Conservation (phyloP, 2,113 vertebrate genomes). For the Cololabis saira region DNA sequence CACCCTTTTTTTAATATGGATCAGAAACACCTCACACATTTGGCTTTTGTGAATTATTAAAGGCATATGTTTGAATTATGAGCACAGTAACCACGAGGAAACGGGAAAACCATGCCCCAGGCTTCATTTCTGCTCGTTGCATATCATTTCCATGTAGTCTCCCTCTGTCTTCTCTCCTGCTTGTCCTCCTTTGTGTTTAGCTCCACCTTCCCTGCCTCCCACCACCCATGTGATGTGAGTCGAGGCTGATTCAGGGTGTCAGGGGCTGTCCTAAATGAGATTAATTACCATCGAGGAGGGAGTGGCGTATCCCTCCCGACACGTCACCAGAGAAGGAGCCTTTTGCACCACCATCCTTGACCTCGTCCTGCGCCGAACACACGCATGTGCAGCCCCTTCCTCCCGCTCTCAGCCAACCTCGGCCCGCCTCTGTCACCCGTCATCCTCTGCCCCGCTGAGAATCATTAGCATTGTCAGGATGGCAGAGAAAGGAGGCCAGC, state of each 20-base stretch:
- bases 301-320: slow-evolving; percentile 53
- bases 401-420: slow-evolving; percentile 23
- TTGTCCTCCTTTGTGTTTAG: slow-evolving; percentile 65
- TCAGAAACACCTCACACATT: slow-evolving; percentile 40
- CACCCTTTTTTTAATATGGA: slow-evolving; percentile 11
- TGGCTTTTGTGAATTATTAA: slow-evolving; percentile 77
- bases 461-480: slow-evolving; percentile 74
- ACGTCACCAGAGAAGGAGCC: slow-evolving; percentile 57
- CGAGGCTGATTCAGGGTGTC: slow-evolving; percentile 77
- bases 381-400: neutral
- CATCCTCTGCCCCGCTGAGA: slow-evolving; percentile 63
- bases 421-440: slow-evolving; percentile 50
- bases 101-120: slow-evolving; percentile 48
- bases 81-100: slow-evolving; percentile 74
- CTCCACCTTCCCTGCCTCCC: slow-evolving; percentile 25
- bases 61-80: slow-evolving; percentile 76
- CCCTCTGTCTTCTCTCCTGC: slow-evolving; percentile 31
- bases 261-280: slow-evolving; percentile 73
- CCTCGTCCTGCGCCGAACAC: slow-evolving; percentile 22
- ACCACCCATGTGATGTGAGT: slow-evolving; percentile 66
- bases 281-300: slow-evolving; percentile 67
- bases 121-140: slow-evolving; percentile 64
- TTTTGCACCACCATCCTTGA: slow-evolving; percentile 56
- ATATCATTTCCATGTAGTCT: slow-evolving; percentile 68
- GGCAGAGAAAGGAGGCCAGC: slow-evolving; percentile 57